A percentile compares a stretch with the other conserved stretches of the same genome.
These are phyloP conservation scores for Pristionchus fissidentatus DNA, from an alignment of 2,888 invertebrate species.

Conservation along the genomic window DNA sequence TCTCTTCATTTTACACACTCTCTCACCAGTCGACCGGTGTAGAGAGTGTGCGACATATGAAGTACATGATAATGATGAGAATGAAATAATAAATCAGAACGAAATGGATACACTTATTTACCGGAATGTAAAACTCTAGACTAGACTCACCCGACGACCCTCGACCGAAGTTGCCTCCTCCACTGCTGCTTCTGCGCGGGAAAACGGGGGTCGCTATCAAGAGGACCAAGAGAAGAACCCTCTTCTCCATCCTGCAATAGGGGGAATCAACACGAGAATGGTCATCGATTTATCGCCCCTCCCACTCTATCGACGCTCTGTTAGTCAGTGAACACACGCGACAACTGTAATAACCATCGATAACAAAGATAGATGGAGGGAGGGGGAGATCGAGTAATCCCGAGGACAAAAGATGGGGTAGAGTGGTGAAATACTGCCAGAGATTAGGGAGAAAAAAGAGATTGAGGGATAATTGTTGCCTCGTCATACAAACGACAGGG, in stretches of 20 bases:
- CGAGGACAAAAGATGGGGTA: background rate
- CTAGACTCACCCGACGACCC: conserved; percentile 12
- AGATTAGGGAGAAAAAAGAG: background rate
- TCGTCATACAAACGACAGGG: background rate
- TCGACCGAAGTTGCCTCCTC: conserved; percentile 22
- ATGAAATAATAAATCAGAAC: no score
- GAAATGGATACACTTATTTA: no score
- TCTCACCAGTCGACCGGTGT: no score
- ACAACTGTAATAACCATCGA: conserved; percentile 9
- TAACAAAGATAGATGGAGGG: background rate
- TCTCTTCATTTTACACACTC: no score
- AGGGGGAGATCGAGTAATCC: conserved; percentile 14
- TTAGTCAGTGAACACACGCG: background rate
- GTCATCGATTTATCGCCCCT: conserved; percentile 34
- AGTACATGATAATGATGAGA: no score
- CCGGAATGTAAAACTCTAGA: no score
- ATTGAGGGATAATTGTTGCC: background rate
- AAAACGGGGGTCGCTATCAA: conserved; percentile 30
- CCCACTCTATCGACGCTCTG: conserved; percentile 12
- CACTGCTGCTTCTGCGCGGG: conserved; percentile 34
- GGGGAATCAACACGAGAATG: conserved; percentile 33
- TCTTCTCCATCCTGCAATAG: conserved; percentile 21
- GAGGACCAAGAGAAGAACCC: conserved; percentile 18
- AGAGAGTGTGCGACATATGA: background rate
- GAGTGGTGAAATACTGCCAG: background rate